Evolutionary conservation across 2,888 invertebrate genomes (phyloP).

Genomic region (Eretmocerus hayati): DNA sequence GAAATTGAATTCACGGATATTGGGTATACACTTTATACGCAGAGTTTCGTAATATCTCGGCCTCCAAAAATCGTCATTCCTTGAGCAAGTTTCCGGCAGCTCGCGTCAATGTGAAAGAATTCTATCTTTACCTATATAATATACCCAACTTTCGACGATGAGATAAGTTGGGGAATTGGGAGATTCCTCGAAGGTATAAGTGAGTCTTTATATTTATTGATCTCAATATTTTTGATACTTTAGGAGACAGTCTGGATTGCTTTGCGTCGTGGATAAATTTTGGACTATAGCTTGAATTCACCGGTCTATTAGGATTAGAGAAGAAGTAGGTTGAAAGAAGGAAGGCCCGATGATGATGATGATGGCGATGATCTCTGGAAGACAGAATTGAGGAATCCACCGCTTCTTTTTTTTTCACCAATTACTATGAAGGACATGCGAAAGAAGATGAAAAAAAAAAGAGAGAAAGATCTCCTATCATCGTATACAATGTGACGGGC

Average conservation of each 20-base stretch:
- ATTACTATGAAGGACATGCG: not conserved
- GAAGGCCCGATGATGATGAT: no score
- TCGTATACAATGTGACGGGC: no score
- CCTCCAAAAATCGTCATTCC: not conserved
- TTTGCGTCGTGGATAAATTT: not conserved
- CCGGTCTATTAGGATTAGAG: not conserved
- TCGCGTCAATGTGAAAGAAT: constrained; percentile 12
- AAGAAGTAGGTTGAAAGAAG: not conserved
- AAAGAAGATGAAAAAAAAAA: not conserved
- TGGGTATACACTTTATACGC: no score
- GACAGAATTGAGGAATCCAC: no score
- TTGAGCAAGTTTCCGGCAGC: not conserved
- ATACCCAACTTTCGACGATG: no score
- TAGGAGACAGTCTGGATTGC: constrained; percentile 5
- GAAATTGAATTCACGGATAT: no score
- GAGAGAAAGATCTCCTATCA: not conserved
- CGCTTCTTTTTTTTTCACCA: not conserved
- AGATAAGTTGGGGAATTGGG: not conserved
- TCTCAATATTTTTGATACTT: constrained; percentile 10
- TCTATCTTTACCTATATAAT: no score
- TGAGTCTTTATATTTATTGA: constrained; percentile 13
- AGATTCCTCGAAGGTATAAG: constrained; percentile 1
- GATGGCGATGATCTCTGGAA: no score
- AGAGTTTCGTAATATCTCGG: not conserved
- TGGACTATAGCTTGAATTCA: not conserved